Evolutionary conservation across 2,113 vertebrate genomes (phyloP), one percentile per base, ranked within the genome.

Genomic region (Elachura formosa): DNA sequence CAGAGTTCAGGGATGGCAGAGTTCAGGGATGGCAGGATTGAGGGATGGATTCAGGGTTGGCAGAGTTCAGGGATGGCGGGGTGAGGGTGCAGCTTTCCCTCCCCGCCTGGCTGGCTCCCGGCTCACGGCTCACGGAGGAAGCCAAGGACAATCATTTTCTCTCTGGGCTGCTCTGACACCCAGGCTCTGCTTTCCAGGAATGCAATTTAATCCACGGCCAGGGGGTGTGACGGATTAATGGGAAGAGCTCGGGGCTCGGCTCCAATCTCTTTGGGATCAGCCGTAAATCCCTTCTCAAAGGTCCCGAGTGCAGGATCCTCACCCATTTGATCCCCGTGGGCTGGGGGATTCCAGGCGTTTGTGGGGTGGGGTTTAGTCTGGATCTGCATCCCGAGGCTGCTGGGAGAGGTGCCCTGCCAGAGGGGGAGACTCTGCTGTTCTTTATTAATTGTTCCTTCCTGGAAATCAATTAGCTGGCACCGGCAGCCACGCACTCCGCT

Each of bases 381-480:
- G n/a, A n/a, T n/a, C n/a, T n/a, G n/a, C n/a, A n/a, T n/a, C n/a
- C n/a, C n/a, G n/a, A 84, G 56, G 29, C 51, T 74, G 45, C 36
- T 36, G 52, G 3, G 28, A 49, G 34, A 68, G 12, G 13, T 58
- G 66, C 61, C 89, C 80, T 45, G 68, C 48, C 34, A 46, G 48
- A 69, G 61, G 75, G 79, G 93, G 73, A 56, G 41, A 51, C 49
- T 66, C n/a, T 46, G 28, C 8, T 72, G 78, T 24, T 51, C 41
- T 74, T 67, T 43, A 67, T 78, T 62, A 89, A 71, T 87, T 8
- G 19, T 46, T 77, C 80, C 48, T 79, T 87, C 51, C 79, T 72
- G 72, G 43, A 89, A 95, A 93, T 88, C 89, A 96, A 68, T 97
- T 94, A 96, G 43, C 71, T 87, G 62, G 95, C 40, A 84, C 48